Base-by-base conservation (phyloP, 1,140 invertebrate genomes). In the Zaprionus africanus region DNA sequence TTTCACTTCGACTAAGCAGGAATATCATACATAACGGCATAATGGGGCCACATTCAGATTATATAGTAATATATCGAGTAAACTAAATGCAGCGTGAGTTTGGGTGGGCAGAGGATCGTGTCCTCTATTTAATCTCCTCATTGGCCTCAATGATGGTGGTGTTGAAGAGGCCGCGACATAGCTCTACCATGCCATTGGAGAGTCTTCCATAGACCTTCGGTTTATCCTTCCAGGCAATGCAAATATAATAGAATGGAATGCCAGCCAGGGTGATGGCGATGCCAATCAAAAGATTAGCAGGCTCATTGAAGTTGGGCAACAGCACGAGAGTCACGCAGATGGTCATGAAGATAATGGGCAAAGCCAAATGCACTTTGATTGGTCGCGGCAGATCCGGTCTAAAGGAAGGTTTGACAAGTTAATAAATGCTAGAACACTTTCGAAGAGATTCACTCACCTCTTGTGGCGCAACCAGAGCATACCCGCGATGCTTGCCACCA, bases 241-340 rank as follows among this genome's bases (percentile, higher is more conserved):
- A 98, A 0, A 98, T 71, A 53, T 96, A 95, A 93, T 99, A 99
- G 4, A 99, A 96, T 1, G 98, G 98, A 70, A 99, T 96, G 9
- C 98, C 98, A 6, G 97, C 96, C 1, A 96, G 82, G 36, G 98
- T 97, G 46, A 99, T 97, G 11, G 94, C 94, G 12, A 97, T 92
- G 15, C 98, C 98, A 49, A 99, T 95, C 0, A 96, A 96, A 12
- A 98, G 96, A 93, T 98, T 97, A 76, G 92, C 94, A 0, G 97
- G 97, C 62, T 95, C 94, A 12, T 95, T 95, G 51, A 96, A 95
- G 73, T 96, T 96, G 0, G 98, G 98, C 34, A 98, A 94, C 17
- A 96, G 94, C 28, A 98, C 96, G 43, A 99, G 93, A 75, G 97
- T 98, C 34, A 95, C 94, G 81, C 97, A 98, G 56, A 98, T 96